phyloP scores from a whole-genome alignment of 2,888 invertebrate species.

The Standfussiana lucernea region DNA sequence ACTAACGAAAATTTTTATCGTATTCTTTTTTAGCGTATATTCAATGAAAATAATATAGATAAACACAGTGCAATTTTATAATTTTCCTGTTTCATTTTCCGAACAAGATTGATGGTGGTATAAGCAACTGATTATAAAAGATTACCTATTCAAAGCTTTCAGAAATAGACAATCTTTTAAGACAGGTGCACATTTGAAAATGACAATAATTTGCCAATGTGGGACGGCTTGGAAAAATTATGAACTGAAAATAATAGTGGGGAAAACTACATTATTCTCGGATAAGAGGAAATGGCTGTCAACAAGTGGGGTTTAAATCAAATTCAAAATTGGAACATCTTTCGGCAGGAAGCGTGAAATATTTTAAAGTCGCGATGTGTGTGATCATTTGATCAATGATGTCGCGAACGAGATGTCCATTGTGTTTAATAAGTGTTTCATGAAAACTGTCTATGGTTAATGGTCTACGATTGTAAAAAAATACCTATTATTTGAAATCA shows the following conservation, averaged over 20 bases:
- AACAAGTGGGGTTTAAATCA: constrained; percentile 86
- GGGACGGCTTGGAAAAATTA: constrained; percentile 72
- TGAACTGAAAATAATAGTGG: constrained; percentile 77
- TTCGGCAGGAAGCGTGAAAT: constrained; percentile 88
- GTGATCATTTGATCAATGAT: constrained; percentile 75
- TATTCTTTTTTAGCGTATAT: neutral
- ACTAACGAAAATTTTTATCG: neutral
- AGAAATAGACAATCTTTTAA: constrained; percentile 48
- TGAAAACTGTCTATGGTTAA: neutral
- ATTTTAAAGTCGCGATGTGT: constrained; percentile 81
- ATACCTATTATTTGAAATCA: neutral
- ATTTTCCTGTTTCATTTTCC: constrained; percentile 2
- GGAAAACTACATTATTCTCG: constrained; percentile 79
- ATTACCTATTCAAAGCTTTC: constrained; percentile 9
- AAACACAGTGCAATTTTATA: constrained; percentile 13
- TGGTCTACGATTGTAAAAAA: neutral
- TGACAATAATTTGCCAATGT: constrained; percentile 78
- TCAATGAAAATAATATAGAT: neutral
- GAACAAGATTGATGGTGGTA: constrained; percentile 15
- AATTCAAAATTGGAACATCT: constrained; percentile 89
- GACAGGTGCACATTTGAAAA: constrained; percentile 62
- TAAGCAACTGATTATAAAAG: constrained; percentile 2
- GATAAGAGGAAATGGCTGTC: constrained; percentile 88
- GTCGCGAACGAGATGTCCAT: constrained; percentile 76
- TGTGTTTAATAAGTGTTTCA: constrained; percentile 71